phyloP scores from a whole-genome alignment of 92 coral and sea anemone genomes.

The Ricordea florida region DNA sequence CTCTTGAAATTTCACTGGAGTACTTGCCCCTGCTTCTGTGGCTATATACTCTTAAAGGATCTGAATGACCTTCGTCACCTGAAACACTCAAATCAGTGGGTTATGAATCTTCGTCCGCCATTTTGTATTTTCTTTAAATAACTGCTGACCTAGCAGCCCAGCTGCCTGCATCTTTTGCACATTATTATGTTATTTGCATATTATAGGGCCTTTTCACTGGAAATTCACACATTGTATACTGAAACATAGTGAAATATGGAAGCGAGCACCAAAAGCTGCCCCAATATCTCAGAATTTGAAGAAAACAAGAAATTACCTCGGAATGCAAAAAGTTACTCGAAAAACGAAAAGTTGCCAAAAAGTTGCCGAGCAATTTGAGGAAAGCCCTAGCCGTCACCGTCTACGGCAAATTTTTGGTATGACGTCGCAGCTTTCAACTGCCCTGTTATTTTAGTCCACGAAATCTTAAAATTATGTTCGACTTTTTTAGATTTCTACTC shows the following conservation, averaged over 20 bases:
- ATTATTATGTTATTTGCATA: not conserved
- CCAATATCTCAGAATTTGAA: conserved; percentile 17
- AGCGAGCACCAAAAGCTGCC: conserved; percentile 20
- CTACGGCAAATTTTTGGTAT: too few relatives aligned
- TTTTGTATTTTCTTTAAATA: conserved; percentile 24
- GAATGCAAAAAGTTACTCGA: conserved; percentile 14
- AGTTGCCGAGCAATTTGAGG: conserved; percentile 8
- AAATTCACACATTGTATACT: conserved; percentile 12
- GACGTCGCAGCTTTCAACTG: too few relatives aligned
- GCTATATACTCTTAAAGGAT: conserved; percentile 42
- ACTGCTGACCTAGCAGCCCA: conserved; percentile 17
- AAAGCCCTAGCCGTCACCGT: too few relatives aligned
- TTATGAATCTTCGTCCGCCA: conserved; percentile 37
- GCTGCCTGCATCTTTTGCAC: not conserved
- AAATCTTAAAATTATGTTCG: too few relatives aligned
- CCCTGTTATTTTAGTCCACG: too few relatives aligned
- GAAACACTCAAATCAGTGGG: conserved; percentile 19
- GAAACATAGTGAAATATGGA: conserved; percentile 17
- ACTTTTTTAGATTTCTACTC: too few relatives aligned
- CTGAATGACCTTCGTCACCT: conserved; percentile 36
- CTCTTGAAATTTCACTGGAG: conserved; percentile 34
- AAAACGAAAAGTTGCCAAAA: not conserved
- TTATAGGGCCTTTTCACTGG: conserved; percentile 1
- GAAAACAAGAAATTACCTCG: conserved; percentile 29
- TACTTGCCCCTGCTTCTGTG: conserved; percentile 23